Conservation (phyloP, 2,888 invertebrate species). For the Ischnus inquisitorius region DNA sequence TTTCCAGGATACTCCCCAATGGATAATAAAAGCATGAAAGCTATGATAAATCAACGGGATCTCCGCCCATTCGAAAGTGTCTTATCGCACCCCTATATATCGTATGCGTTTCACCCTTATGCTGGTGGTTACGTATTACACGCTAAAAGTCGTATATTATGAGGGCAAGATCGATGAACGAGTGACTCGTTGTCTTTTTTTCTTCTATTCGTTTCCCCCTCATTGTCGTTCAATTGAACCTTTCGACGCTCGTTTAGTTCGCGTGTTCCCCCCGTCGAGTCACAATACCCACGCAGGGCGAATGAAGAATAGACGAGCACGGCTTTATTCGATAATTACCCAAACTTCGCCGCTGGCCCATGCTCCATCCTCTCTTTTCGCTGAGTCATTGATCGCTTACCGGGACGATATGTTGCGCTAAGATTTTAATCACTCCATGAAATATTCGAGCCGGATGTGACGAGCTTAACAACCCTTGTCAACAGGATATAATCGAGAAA, state of each 20-base stretch:
- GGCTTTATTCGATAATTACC: slow-evolving; percentile 62
- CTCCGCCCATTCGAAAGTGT: slow-evolving; percentile 48
- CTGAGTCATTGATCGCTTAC: slow-evolving; percentile 38
- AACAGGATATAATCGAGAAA: neutral
- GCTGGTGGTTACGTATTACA: slow-evolving; percentile 51
- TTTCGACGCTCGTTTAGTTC: slow-evolving; percentile 66
- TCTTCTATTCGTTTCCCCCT: slow-evolving; percentile 35
- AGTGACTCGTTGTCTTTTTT: slow-evolving; percentile 42
- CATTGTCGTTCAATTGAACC: slow-evolving; percentile 66
- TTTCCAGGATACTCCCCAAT: slow-evolving; percentile 31
- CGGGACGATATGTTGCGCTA: neutral
- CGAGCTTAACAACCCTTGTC: neutral
- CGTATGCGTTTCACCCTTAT: slow-evolving; percentile 62
- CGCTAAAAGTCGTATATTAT: slow-evolving; percentile 20
- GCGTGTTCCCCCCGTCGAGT: slow-evolving; percentile 25
- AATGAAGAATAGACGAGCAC: slow-evolving; percentile 22
- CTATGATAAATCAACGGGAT: slow-evolving; percentile 31
- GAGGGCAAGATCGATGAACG: slow-evolving; percentile 67
- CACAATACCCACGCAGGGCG: slow-evolving; percentile 24
- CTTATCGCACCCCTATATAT: slow-evolving; percentile 65
- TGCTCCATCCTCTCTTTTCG: slow-evolving; percentile 30
- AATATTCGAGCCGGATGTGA: neutral
- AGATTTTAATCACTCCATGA: slow-evolving; percentile 3
- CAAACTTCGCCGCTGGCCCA: slow-evolving; percentile 28
- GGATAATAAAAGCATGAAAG: slow-evolving; percentile 36